Conservation (phyloP, 1,140 invertebrate genomes). For the Hyles vespertilio region DNA sequence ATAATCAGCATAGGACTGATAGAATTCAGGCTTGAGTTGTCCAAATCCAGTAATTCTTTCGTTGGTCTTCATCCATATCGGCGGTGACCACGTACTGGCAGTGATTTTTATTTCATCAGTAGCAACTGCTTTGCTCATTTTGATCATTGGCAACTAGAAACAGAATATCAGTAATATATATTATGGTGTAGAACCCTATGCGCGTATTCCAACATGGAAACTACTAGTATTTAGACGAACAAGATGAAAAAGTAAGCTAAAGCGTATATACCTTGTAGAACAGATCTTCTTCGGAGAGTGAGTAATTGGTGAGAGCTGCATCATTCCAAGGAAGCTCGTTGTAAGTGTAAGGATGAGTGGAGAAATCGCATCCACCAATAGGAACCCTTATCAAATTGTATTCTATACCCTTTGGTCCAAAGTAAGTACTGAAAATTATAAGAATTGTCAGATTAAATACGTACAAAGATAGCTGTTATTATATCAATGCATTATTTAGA, state of each 20-base stretch:
- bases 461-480: no score
- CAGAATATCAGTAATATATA: background rate
- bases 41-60: slow-evolving; percentile 77
- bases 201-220: no score
- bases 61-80: slow-evolving; percentile 95
- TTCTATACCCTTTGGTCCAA: slow-evolving; percentile 79
- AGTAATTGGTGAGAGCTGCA: slow-evolving; percentile 80
- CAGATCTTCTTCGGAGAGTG: slow-evolving; percentile 80
- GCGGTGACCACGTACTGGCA: slow-evolving; percentile 86
- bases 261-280: slow-evolving; percentile 76
- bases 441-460: no score
- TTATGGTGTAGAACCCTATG: slow-evolving; percentile 1
- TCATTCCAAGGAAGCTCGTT: slow-evolving; percentile 78
- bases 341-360: slow-evolving; percentile 75
- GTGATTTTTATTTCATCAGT: slow-evolving; percentile 50
- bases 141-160: slow-evolving; percentile 59
- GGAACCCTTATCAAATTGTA: slow-evolving; percentile 87
- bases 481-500: no score
- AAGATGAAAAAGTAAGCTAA: no score
- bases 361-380: slow-evolving; percentile 90
- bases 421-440: slow-evolving; percentile 72
- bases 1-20: slow-evolving; percentile 88
- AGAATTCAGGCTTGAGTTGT: slow-evolving; percentile 81
- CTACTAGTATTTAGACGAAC: no score
- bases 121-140: slow-evolving; percentile 33